Conservation (phyloP, 2,888 invertebrate species). For the Tenthredo mesomela region DNA sequence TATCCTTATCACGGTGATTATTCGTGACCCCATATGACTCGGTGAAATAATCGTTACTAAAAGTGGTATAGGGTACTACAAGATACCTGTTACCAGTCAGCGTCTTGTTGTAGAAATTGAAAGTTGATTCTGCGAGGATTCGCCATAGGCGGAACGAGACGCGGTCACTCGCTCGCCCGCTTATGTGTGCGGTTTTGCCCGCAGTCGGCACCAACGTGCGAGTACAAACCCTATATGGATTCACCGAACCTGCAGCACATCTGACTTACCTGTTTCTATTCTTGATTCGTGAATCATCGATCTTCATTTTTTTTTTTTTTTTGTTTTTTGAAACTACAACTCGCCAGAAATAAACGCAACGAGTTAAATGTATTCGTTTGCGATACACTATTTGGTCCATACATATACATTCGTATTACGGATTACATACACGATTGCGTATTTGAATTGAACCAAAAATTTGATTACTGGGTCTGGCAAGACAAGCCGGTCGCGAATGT, state of each 20-base stretch:
- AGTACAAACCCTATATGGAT: conserved; percentile 46
- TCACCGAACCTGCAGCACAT: conserved; percentile 40
- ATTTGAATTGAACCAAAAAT: not conserved
- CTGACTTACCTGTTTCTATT: conserved; percentile 41
- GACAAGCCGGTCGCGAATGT: conserved; percentile 14
- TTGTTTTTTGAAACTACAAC: not conserved
- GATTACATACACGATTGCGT: not conserved
- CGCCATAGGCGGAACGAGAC: conserved; percentile 66
- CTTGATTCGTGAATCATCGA: conserved; percentile 41
- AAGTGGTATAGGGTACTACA: not conserved
- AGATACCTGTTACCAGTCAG: not conserved
- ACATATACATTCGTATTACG: not conserved
- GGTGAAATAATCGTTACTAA: conserved; percentile 10
- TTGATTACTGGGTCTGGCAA: not conserved
- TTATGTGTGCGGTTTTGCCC: not conserved
- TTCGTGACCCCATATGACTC: conserved; percentile 16
- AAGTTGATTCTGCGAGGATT: conserved; percentile 72
- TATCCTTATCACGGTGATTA: not conserved
- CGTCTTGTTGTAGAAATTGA: conserved; percentile 68
- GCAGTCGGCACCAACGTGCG: not conserved
- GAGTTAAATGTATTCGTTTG: not conserved
- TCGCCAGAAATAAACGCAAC: not conserved
- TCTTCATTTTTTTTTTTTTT: too few species aligned
- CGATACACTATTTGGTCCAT: too few species aligned
- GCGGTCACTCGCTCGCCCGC: conserved; percentile 13